Conservation (phyloP, 2,888 invertebrate genomes). For the Latheticus oryzae region DNA sequence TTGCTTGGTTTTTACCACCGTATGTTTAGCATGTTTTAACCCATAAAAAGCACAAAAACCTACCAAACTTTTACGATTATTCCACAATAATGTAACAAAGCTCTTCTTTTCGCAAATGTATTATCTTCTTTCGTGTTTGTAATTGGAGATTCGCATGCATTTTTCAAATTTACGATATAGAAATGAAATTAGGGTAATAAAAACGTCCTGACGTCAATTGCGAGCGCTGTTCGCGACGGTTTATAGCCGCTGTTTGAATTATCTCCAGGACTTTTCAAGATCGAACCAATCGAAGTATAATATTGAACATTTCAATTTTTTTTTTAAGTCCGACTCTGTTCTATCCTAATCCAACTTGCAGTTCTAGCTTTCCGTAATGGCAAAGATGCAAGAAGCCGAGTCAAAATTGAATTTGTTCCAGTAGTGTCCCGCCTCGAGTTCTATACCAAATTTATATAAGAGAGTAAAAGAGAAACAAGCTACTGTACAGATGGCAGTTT, state of each 20-base stretch:
- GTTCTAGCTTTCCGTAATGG: no score
- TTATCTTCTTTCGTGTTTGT: constrained; percentile 29
- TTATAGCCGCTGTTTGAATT: constrained; percentile 10
- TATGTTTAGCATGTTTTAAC: constrained; percentile 31
- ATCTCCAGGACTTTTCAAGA: no score
- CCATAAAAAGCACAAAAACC: constrained; percentile 29
- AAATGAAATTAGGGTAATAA: constrained; percentile 22
- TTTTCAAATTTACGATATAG: constrained; percentile 26
- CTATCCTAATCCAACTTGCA: no score
- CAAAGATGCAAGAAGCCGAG: constrained; percentile 35
- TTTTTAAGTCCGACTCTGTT: no score
- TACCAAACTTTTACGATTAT: constrained; percentile 32
- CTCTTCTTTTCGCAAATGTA: constrained; percentile 26
- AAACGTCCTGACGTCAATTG: constrained; percentile 20
- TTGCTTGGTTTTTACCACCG: constrained; percentile 25
- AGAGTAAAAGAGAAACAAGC: no score
- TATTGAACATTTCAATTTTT: no score
- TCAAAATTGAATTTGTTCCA: constrained; percentile 43
- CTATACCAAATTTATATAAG: no score
- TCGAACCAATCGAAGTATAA: no score
- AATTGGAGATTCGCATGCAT: constrained; percentile 36
- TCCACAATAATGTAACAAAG: constrained; percentile 23
- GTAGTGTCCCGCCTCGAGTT: constrained; percentile 28
- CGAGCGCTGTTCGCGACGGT: constrained; percentile 8
- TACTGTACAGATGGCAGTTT: constrained; percentile 11